These are phyloP conservation scores for Timema cristinae DNA, from an alignment of 2,888 invertebrate species.

Conservation along the genomic window DNA sequence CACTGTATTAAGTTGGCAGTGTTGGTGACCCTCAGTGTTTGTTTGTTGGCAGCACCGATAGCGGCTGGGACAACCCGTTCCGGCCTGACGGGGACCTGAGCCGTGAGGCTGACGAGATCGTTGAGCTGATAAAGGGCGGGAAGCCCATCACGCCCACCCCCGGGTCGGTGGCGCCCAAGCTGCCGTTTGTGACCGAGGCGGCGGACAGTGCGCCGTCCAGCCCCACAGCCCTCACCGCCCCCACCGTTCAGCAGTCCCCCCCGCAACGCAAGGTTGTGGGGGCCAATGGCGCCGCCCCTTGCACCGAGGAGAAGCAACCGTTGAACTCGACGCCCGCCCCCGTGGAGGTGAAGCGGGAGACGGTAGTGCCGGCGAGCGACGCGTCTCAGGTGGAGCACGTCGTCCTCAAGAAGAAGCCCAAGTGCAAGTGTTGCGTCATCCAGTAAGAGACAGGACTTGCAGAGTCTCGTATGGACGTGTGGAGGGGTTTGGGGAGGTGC, in stretches of 20 bases:
- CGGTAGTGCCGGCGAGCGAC: conserved; percentile 67
- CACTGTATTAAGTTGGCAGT: too few species aligned
- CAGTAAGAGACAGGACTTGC: conserved; percentile 57
- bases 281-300: conserved; percentile 41
- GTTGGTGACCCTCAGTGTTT: background rate
- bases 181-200: conserved; percentile 47
- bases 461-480: too few species aligned
- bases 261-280: conserved; percentile 36
- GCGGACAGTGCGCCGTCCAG: conserved; percentile 44
- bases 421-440: conserved; percentile 91
- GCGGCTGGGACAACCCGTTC: conserved; percentile 97
- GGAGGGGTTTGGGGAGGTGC: too few species aligned
- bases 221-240: conserved; percentile 32
- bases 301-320: conserved; percentile 39
- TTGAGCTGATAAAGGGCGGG: conserved; percentile 88
- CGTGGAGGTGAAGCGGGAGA: conserved; percentile 67
- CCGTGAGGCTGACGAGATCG: conserved; percentile 92
- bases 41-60: conserved; percentile 73
- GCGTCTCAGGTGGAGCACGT: conserved; percentile 82
- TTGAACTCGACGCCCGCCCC: conserved; percentile 46
- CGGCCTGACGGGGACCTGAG: conserved; percentile 93
- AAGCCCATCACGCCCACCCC: conserved; percentile 77
- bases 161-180: conserved; percentile 51
- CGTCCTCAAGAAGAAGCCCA: conserved; percentile 90
- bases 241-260: conserved; percentile 30